Evolutionary conservation across 2,113 vertebrate species (phyloP).

Genomic region (Camelus dromedarius): DNA sequence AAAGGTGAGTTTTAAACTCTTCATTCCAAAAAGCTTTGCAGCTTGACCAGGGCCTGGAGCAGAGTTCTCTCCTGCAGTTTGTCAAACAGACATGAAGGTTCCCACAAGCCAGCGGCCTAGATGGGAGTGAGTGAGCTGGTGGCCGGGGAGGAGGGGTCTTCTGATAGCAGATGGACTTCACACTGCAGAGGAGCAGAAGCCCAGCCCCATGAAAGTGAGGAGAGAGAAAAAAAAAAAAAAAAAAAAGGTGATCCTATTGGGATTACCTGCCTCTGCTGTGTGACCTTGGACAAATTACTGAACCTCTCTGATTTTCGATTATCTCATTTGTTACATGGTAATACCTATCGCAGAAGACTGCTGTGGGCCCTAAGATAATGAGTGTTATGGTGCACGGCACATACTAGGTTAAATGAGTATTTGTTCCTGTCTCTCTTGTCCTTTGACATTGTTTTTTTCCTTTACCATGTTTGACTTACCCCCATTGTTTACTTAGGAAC

Average conservation of each 20-base stretch:
- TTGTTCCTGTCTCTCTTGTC: not conserved
- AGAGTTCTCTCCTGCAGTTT: not conserved
- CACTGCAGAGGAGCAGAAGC: not conserved
- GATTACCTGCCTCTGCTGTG: slow-evolving; percentile 20
- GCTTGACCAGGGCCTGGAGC: not conserved
- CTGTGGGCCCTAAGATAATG: not conserved
- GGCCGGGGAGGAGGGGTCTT: not conserved
- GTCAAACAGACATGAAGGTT: not conserved
- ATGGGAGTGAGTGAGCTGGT: not conserved
- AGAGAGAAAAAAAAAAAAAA: not conserved
- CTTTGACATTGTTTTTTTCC: not conserved
- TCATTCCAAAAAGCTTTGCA: not conserved
- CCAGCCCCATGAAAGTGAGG: not conserved
- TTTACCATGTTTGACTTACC: not conserved
- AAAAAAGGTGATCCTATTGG: not conserved
- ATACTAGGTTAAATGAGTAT: not conserved
- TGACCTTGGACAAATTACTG: not conserved
- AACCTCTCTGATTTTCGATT: not conserved
- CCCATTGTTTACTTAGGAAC: not conserved
- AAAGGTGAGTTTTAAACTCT: slow-evolving; percentile 24
- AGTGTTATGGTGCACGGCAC: not conserved
- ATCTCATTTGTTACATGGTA: not conserved
- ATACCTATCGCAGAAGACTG: not conserved
- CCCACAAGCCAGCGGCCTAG: not conserved
- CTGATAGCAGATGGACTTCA: not conserved